phyloP scores from a whole-genome alignment of 2,888 invertebrate genomes.

The Emesis russula region DNA sequence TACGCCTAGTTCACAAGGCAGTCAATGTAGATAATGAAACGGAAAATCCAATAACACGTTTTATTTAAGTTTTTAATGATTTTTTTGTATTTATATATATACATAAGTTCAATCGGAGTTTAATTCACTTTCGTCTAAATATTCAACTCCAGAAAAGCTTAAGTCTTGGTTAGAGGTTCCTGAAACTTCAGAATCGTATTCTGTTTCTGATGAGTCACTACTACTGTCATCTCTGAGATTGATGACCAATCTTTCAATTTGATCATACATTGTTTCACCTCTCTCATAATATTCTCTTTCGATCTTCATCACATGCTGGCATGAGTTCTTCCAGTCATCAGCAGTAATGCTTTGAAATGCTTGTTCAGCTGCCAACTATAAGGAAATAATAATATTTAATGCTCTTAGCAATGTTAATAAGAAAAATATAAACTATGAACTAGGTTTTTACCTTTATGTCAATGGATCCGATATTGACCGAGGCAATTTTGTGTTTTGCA shows the following conservation, averaged over 20 bases:
- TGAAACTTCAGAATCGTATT: conserved; percentile 5
- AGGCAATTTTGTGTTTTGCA: conserved; percentile 63
- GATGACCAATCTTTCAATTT: conserved; percentile 8
- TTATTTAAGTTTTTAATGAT: too few relatives aligned
- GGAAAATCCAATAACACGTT: too few relatives aligned
- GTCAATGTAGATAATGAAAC: too few relatives aligned
- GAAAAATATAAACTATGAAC: conserved; percentile 1
- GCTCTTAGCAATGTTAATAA: neutral
- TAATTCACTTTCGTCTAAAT: too few relatives aligned
- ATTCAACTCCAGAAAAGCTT: too few relatives aligned
- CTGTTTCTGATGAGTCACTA: conserved; percentile 1
- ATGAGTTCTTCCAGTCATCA: conserved; percentile 8
- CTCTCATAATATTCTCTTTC: conserved; percentile 9
- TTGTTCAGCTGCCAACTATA: conserved; percentile 6
- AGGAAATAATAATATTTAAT: conserved; percentile 12
- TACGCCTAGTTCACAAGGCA: too few relatives aligned
- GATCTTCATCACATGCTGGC: conserved; percentile 6
- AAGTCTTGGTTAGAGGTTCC: neutral
- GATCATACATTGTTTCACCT: neutral
- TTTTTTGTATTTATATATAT: too few relatives aligned
- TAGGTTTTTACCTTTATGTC: conserved; percentile 2
- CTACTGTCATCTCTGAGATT: conserved; percentile 12
- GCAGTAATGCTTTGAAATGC: conserved; percentile 3
- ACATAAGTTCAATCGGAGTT: too few relatives aligned
- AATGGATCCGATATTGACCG: conserved; percentile 59